phyloP scores from a whole-genome alignment of 64 coral and sea anemone species.

The Acropora tenuis region DNA sequence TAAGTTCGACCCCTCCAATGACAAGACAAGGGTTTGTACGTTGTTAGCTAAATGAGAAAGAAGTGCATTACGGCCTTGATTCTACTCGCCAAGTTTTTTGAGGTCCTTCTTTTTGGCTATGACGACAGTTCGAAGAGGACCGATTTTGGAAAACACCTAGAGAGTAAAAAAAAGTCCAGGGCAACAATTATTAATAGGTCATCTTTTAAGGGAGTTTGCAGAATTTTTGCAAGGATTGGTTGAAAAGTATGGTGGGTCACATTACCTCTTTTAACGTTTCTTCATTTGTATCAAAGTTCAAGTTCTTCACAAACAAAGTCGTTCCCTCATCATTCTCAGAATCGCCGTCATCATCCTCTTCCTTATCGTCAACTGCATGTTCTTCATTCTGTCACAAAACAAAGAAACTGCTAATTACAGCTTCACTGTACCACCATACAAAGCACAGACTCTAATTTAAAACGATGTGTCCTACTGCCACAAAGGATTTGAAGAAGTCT shows the following conservation, averaged over 20 bases:
- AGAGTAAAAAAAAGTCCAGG: neutral
- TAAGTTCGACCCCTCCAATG: too few relatives aligned
- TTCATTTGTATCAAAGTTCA: constrained; percentile 91
- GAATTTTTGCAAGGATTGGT: neutral
- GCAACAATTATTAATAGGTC: too few relatives aligned
- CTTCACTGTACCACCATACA: neutral
- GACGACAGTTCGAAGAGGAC: constrained; percentile 70
- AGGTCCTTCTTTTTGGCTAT: constrained; percentile 95
- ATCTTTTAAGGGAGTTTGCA: neutral
- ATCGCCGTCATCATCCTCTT: constrained; percentile 44
- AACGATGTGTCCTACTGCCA: too few relatives aligned
- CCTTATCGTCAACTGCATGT: constrained; percentile 1
- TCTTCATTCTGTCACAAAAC: constrained; percentile 14
- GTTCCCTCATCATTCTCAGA: constrained; percentile 66
- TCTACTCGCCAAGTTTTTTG: constrained; percentile 82
- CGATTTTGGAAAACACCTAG: constrained; percentile 72
- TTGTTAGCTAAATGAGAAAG: neutral
- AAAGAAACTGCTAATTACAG: neutral
- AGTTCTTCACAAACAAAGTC: constrained; percentile 93
- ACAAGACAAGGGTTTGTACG: too few relatives aligned
- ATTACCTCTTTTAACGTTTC: constrained; percentile 80
- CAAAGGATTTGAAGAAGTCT: too few relatives aligned
- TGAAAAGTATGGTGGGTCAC: neutral
- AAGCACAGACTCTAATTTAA: too few relatives aligned
- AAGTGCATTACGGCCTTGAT: neutral